These are phyloP conservation scores for Origma solitaria DNA, from an alignment of 2,113 vertebrate species.

Conservation along the genomic window DNA sequence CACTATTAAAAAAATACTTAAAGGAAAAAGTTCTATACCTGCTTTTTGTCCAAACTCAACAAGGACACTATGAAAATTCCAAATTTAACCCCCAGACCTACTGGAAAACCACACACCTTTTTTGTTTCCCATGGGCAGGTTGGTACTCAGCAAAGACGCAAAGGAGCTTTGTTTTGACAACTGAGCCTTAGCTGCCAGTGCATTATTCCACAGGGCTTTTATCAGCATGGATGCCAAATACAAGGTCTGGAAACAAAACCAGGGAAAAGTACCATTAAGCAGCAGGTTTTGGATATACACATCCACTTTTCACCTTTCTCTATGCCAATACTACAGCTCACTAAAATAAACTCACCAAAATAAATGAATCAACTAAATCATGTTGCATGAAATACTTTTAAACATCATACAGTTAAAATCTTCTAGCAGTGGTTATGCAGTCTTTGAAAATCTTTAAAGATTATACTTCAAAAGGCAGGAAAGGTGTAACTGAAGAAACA, in stretches of 20 bases:
- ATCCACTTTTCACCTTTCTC: neutral
- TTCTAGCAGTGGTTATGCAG: neutral
- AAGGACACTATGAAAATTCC: neutral
- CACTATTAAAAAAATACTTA: neutral
- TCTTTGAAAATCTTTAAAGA: neutral
- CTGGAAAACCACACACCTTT: slow-evolving; percentile 79
- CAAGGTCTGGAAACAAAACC: slow-evolving; percentile 79
- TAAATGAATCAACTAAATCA: neutral
- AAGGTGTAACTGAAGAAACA: neutral
- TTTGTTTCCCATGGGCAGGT: slow-evolving; percentile 96
- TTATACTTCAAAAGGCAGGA: neutral
- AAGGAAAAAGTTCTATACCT: neutral
- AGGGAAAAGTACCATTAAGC: neutral
- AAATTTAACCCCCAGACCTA: neutral
- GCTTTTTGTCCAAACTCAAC: neutral
- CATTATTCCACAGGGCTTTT: slow-evolving; percentile 99
- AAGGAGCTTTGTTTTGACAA: slow-evolving; percentile 99
- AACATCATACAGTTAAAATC: neutral
- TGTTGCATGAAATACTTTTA: neutral
- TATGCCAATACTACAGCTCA: neutral
- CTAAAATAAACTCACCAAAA: neutral
- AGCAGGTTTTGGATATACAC: neutral
- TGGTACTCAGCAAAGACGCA: slow-evolving; percentile 96
- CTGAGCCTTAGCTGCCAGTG: slow-evolving; percentile 95
- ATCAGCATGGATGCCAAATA: slow-evolving; percentile 99